Evolutionary conservation across 1,140 invertebrate genomes (phyloP).

Genomic region (Eriocheir sinensis): DNA sequence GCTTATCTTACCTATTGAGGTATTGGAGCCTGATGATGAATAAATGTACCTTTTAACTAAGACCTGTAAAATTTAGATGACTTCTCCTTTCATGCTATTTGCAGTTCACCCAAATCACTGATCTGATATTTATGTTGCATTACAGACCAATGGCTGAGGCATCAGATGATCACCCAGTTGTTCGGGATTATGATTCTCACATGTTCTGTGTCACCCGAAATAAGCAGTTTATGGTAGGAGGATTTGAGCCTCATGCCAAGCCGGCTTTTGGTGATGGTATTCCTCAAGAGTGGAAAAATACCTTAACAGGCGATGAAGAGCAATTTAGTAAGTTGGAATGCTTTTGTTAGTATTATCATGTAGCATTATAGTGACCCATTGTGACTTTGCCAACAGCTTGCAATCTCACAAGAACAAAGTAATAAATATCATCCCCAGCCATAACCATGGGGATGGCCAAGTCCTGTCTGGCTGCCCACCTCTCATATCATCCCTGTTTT

Average conservation of each 20-base stretch:
- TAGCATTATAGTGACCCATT: too few species aligned
- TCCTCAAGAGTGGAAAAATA: conserved; percentile 85
- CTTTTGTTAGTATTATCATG: too few species aligned
- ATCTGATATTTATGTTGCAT: conserved; percentile 76
- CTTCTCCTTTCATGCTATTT: too few species aligned
- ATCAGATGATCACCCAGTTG: conserved; percentile 84
- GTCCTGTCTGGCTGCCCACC: background rate
- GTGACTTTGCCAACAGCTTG: too few species aligned
- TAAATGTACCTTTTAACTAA: too few species aligned
- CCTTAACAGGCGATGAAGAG: conserved; percentile 85
- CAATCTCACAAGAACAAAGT: too few species aligned
- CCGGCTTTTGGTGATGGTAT: conserved; percentile 93
- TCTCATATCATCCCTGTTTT: background rate
- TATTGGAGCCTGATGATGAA: too few species aligned
- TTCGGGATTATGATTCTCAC: conserved; percentile 94
- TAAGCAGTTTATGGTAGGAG: conserved; percentile 85
- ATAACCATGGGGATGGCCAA: conserved; percentile 38
- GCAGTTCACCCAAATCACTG: too few species aligned
- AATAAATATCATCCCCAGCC: too few species aligned
- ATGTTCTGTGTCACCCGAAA: conserved; percentile 89
- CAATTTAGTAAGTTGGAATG: conserved; percentile 80
- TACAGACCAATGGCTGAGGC: conserved; percentile 84
- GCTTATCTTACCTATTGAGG: too few species aligned
- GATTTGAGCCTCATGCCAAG: conserved; percentile 93
- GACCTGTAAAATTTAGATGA: too few species aligned